Base-by-base conservation (phyloP, 2,888 invertebrate genomes). In the Neuroscelio doddi region DNA sequence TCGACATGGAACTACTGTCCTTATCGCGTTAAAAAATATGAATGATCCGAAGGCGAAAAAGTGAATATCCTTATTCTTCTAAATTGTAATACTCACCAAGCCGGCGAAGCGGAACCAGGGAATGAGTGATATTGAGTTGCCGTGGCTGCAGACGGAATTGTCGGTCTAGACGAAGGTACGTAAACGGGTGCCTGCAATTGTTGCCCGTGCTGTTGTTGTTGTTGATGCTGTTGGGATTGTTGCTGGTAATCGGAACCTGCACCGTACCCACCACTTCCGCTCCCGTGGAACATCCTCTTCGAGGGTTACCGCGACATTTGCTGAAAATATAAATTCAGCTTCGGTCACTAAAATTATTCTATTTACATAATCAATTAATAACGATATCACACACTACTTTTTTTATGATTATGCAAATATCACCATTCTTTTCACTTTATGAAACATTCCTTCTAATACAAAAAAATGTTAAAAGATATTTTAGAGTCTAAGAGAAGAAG, bases 81-180 rank as follows among this genome's bases (percentile, higher is more conserved):
- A 45, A 0, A 45, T 9, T 3, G 10, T 32, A 39, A 34, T 41
- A 29, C 66, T 72, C 72, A 84, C 83, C 83, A 83, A 68, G 81
- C 82, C 53, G 83, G 83, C 42, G 83, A 84, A 15, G 81, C 81
- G 39, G 83, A 81, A 47, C 77, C 70, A 42, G 84, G 78, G 68
- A 83, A 84, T n/a, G 84, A 80, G 50, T 83, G 84, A 62, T 84
- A 84, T 81, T 66, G 88, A 75, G 83, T 87, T 80, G 78, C 87
- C 85, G 80, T 87, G 85, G 83, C 82, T 51, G 88, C 86, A 26
- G 88, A 87, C 30, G 87, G 86, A 56, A 89, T 85, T 8, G 87
- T 86, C 45, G 89, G 87, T 61, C 85, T 82, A 68, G 89, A 89
- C 26, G 90, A 89, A 30, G 91, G 90, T 62, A 91, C 91, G 83